Percentiles rank a stretch among this genome's conserved stretches.
These are phyloP conservation scores for Calidris pygmaea DNA, from an alignment of 2,113 vertebrate species.

Conservation along the genomic window DNA sequence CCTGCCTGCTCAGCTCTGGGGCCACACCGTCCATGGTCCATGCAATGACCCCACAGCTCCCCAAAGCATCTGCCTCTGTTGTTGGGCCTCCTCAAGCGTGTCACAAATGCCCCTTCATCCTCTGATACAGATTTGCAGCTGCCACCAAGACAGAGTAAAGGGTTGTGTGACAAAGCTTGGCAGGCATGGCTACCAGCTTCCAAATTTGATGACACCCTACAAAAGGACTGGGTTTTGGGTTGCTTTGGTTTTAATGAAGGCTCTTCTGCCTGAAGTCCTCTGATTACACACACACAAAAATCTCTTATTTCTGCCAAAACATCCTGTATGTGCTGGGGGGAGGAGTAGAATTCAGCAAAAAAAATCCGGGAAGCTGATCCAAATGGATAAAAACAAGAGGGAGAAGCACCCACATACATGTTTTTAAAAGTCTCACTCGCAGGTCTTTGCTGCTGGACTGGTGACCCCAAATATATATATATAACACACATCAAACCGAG, in stretches of 20 bases:
- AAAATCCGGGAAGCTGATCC: background rate
- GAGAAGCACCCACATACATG: background rate
- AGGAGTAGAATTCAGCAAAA: background rate
- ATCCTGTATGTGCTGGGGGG: background rate
- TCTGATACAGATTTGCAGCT: background rate
- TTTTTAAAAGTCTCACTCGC: background rate
- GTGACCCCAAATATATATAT: background rate
- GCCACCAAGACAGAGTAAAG: background rate
- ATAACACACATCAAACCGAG: background rate
- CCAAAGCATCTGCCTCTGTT: background rate
- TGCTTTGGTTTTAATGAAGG: background rate
- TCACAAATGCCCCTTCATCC: background rate
- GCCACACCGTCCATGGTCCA: background rate
- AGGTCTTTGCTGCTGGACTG: background rate
- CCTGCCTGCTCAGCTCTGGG: fast-evolving
- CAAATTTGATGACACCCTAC: background rate
- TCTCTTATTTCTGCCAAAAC: background rate
- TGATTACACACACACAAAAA: background rate
- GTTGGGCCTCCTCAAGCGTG: background rate
- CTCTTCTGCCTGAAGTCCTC: background rate
- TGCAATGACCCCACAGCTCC: background rate
- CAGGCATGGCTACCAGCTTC: background rate
- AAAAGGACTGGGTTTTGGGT: background rate
- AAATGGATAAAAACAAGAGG: background rate
- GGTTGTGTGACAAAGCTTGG: background rate